Evolutionary conservation across 2,888 invertebrate species (phyloP).

Genomic region (Melitaea athalia): DNA sequence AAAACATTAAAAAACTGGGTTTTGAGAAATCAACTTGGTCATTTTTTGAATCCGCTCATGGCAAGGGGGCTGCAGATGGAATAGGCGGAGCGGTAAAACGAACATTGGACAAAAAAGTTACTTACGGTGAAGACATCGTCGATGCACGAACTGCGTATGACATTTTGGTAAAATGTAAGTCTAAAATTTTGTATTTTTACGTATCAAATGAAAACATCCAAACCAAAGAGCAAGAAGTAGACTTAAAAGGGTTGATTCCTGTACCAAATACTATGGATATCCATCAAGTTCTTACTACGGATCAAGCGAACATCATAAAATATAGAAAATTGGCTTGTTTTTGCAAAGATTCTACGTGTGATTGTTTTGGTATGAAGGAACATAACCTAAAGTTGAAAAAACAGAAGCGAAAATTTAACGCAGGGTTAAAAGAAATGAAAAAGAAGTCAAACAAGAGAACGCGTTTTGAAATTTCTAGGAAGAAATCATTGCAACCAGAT

Average conservation of each 20-base stretch:
- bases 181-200: constrained; percentile 4
- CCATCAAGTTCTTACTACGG: constrained; percentile 8
- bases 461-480: constrained; percentile 1
- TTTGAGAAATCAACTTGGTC: too few relatives aligned
- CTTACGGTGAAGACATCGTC: too few relatives aligned
- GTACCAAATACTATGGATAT: constrained; percentile 6
- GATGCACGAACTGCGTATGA: constrained; percentile 14
- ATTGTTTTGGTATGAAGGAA: too few relatives aligned
- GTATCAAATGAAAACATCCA: neutral
- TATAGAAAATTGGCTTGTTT: neutral
- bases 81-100: too few relatives aligned
- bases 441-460: neutral
- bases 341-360: too few relatives aligned
- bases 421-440: too few relatives aligned
- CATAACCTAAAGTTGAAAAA: too few relatives aligned
- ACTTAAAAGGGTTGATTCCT: neutral
- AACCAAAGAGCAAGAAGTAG: constrained; percentile 2
- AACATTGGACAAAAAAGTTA: too few relatives aligned
- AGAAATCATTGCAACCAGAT: neutral
- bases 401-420: too few relatives aligned
- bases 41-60: too few relatives aligned
- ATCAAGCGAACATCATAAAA: neutral
- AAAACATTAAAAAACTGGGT: too few relatives aligned
- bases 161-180: neutral
- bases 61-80: too few relatives aligned